Evolutionary conservation across 1,140 invertebrate genomes (phyloP).

Genomic region (Pantala flavescens): DNA sequence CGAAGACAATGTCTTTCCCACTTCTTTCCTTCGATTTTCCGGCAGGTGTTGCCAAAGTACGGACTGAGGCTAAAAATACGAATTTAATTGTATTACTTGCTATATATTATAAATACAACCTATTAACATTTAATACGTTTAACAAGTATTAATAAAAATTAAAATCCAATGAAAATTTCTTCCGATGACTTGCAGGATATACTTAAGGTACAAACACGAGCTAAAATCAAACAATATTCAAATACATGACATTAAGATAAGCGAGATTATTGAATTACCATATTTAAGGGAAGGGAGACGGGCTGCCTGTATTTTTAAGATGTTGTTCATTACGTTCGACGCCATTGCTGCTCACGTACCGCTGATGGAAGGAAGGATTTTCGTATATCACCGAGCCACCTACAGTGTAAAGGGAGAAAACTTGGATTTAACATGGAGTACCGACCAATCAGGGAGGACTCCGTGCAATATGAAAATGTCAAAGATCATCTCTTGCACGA

Average conservation of each 20-base stretch:
- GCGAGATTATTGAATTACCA: not conserved
- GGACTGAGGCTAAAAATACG: not conserved
- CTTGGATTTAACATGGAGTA: not conserved
- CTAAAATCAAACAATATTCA: not conserved
- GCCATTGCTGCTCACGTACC: not conserved
- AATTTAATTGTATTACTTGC: not conserved
- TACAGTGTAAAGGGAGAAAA: not conserved
- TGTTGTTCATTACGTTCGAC: not conserved
- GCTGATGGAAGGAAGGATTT: not conserved
- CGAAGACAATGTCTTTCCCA: slow-evolving; percentile 82
- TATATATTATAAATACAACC: not conserved
- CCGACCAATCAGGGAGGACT: not conserved
- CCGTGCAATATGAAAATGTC: not conserved
- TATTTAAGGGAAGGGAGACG: not conserved
- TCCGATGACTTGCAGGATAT: not conserved
- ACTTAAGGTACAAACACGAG: not conserved
- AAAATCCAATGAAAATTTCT: not conserved
- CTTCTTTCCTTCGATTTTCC: slow-evolving; percentile 30
- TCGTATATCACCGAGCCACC: too few species aligned
- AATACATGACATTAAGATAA: not conserved
- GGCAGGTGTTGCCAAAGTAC: not conserved
- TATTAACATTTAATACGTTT: not conserved
- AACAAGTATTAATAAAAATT: not conserved
- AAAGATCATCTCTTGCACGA: not conserved
- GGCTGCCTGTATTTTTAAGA: not conserved